These are phyloP conservation scores for Alces alces DNA, from an alignment of 2,113 vertebrate species.

Conservation along the genomic window DNA sequence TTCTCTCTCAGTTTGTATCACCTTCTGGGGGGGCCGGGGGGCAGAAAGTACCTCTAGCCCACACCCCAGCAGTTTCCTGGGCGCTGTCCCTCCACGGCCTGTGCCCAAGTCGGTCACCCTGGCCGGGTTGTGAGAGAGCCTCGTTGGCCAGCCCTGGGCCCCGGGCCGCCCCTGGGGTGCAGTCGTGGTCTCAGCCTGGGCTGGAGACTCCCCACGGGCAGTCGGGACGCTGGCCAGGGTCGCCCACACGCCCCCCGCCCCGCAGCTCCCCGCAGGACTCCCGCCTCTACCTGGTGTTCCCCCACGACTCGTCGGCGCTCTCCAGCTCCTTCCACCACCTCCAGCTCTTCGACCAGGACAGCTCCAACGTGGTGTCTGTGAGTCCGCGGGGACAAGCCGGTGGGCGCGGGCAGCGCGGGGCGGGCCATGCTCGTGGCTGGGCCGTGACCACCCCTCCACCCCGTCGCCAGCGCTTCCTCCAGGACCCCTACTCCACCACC, in stretches of 20 bases:
- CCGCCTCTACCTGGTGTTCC: constrained; percentile 89
- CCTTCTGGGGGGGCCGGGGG: fast-evolving
- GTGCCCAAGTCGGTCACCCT: background rate
- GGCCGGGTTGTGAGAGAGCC: background rate
- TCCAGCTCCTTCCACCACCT: constrained; percentile 90
- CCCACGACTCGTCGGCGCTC: constrained; percentile 85
- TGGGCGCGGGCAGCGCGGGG: fast-evolving
- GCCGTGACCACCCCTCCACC: fast-evolving
- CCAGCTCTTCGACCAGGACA: constrained; percentile 88
- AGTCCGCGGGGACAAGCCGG: background rate
- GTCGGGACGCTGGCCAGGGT: fast-evolving
- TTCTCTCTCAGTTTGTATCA: too few relatives aligned
- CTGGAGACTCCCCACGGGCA: background rate
- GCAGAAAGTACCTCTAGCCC: background rate
- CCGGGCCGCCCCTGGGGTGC: background rate
- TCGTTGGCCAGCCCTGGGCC: background rate
- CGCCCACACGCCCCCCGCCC: background rate
- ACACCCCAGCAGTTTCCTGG: background rate
- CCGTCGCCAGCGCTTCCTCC: constrained; percentile 87
- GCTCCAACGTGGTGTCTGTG: constrained; percentile 90
- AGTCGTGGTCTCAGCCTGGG: background rate
- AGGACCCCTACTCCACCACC: constrained; percentile 92
- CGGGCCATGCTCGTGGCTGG: fast-evolving
- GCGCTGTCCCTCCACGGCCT: background rate
- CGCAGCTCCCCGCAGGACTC: constrained; percentile 90